Conservation (phyloP, 2,113 vertebrate genomes). For the Hucho hucho region DNA sequence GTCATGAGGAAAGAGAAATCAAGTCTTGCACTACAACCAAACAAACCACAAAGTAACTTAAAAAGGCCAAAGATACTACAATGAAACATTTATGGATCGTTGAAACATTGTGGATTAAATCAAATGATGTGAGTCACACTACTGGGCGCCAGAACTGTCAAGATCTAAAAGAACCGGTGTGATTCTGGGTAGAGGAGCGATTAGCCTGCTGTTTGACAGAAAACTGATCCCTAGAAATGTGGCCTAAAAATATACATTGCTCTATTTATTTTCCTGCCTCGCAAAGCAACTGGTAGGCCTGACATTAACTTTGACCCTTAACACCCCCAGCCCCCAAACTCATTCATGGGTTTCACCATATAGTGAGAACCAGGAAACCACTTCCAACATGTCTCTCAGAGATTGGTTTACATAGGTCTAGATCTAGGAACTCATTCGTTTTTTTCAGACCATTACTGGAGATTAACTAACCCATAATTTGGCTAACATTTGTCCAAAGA, state of each 20-base stretch:
- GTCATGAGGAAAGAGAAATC: too few species aligned
- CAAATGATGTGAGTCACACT: conserved; percentile 24
- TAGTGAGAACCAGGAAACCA: conserved; percentile 6
- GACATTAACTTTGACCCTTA: conserved; percentile 58
- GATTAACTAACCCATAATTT: too few species aligned
- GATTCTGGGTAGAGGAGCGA: conserved; percentile 43
- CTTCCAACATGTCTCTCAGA: not conserved
- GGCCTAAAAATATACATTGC: conserved; percentile 80
- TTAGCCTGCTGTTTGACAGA: conserved; percentile 51
- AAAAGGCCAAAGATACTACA: too few species aligned
- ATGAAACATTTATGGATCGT: not conserved
- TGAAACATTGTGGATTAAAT: conserved; percentile 16
- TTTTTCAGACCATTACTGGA: not conserved
- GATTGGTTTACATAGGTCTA: not conserved
- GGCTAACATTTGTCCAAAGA: too few species aligned
- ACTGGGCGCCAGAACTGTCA: conserved; percentile 23
- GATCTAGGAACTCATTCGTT: not conserved
- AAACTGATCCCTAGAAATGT: conserved; percentile 73
- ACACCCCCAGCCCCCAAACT: conserved; percentile 27
- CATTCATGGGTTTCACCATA: conserved; percentile 49
- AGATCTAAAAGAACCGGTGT: conserved; percentile 75
- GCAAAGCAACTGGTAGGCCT: conserved; percentile 45
- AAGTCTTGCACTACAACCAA: too few species aligned
- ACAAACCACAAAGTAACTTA: too few species aligned
- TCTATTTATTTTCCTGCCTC: conserved; percentile 45